Conservation (phyloP, 1,140 invertebrate species). For the Brachionus manjavacas region DNA sequence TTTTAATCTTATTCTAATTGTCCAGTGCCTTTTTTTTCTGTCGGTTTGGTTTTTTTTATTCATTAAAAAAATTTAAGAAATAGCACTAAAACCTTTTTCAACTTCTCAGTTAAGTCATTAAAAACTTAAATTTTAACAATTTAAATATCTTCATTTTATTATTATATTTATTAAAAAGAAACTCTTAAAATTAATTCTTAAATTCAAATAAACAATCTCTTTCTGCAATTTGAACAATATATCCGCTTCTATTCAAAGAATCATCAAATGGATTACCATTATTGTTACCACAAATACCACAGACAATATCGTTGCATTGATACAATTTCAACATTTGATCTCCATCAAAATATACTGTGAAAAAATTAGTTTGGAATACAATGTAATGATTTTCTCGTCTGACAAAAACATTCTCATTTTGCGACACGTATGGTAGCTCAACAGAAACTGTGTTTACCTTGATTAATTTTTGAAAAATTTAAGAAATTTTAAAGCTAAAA, state of each 20-base stretch:
- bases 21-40: too few species aligned
- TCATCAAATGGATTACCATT: not conserved
- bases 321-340: not conserved
- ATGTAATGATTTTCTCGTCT: not conserved
- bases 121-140: too few species aligned
- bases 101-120: too few species aligned
- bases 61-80: too few species aligned
- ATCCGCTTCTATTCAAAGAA: not conserved
- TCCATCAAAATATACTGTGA: conserved; percentile 28
- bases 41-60: too few species aligned
- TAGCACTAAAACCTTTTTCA: too few species aligned
- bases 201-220: not conserved
- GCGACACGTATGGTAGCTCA: not conserved
- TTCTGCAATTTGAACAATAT: not conserved
- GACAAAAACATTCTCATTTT: not conserved
- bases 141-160: too few species aligned
- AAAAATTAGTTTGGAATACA: not conserved
- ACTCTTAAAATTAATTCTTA: not conserved
- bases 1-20: too few species aligned
- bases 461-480: not conserved
- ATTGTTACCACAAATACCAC: conserved; percentile 23
- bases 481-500: not conserved
- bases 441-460: not conserved
- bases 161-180: not conserved
- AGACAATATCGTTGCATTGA: not conserved